Percentiles rank a stretch among this genome's conserved stretches.
These are phyloP conservation scores for Archips crataeganus DNA, from an alignment of 2,888 invertebrate genomes.

Conservation along the genomic window DNA sequence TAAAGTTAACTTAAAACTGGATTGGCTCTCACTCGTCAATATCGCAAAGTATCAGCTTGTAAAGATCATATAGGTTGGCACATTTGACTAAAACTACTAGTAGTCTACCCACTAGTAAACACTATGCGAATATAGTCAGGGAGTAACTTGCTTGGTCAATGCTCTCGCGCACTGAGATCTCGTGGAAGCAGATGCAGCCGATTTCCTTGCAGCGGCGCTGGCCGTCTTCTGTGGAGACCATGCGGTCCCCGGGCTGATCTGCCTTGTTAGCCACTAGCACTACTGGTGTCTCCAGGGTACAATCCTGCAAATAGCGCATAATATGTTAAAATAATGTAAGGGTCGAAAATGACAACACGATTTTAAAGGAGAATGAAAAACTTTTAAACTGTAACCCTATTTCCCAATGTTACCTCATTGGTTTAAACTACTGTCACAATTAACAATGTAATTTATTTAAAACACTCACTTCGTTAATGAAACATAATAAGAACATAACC, in stretches of 20 bases:
- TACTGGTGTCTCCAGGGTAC: conserved; percentile 89
- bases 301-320: conserved; percentile 76
- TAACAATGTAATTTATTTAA: too few species aligned
- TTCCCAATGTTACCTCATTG: too few species aligned
- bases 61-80: not conserved
- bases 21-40: not conserved
- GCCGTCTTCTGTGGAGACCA: conserved; percentile 92
- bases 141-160: conserved; percentile 88
- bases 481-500: too few species aligned
- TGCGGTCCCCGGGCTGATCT: conserved; percentile 92
- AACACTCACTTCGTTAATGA: too few species aligned
- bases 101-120: not conserved
- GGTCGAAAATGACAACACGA: too few species aligned
- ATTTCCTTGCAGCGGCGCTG: conserved; percentile 91
- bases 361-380: too few species aligned
- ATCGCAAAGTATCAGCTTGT: not conserved
- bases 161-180: conserved; percentile 94
- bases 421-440: too few species aligned
- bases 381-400: too few species aligned
- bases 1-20: not conserved
- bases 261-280: conserved; percentile 93
- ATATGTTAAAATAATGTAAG: too few species aligned
- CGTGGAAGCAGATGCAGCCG: conserved; percentile 93
- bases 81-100: too few species aligned
- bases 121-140: not conserved